Evolutionary conservation across 2,888 invertebrate genomes (phyloP), one percentile per base, ranked within the genome.

Genomic region (Dusona sp.): DNA sequence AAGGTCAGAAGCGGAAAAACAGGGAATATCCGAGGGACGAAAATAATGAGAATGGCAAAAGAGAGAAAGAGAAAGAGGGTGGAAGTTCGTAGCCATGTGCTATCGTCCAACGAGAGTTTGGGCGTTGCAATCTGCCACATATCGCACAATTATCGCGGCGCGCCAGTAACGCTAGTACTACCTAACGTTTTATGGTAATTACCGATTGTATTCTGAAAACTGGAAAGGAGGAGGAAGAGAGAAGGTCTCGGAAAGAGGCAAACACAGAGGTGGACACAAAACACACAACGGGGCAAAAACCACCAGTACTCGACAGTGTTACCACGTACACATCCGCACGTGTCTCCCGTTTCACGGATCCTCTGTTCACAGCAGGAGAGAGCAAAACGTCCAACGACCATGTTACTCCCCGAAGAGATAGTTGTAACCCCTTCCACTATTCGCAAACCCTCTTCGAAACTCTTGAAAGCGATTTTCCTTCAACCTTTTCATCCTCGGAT

Each of bases 161-260:
- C 82, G 38, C 48, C 79, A 85, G 75, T 83, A 85, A 79, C 83
- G 75, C 65, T 75, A 70, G 64, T 79, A 79, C 64, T 73, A 83
- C 79, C 79, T 79, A 75, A 84, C 79, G 68, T 82, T 90, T 90
- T 90, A 89, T 88, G 88, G 77, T 88, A 89, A 90, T 90, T 90
- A 81, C 81, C 75, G 85, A 78, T 75, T 83, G 83, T 79, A 83
- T 73, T 36, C 75, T 83, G 77, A 70, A 70, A 84, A 70, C 65
- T 36, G 72, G 68, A n/a, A 65, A 25, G 70, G 42, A n/a, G 70
- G 42, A 33, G 45, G 29, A 16, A 64, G 45, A 33, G 61, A 45
- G 61, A 22, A 68, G 33, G 6, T 29, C 38, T 38, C 4, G 22
- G 51, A 65, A 45, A 48, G 67, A 68, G 51, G 29, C 25, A 70